Percentiles rank a stretch among this genome's conserved stretches.
phyloP scores from a whole-genome alignment of 2,888 invertebrate species.

The Ochropleura leucogaster region DNA sequence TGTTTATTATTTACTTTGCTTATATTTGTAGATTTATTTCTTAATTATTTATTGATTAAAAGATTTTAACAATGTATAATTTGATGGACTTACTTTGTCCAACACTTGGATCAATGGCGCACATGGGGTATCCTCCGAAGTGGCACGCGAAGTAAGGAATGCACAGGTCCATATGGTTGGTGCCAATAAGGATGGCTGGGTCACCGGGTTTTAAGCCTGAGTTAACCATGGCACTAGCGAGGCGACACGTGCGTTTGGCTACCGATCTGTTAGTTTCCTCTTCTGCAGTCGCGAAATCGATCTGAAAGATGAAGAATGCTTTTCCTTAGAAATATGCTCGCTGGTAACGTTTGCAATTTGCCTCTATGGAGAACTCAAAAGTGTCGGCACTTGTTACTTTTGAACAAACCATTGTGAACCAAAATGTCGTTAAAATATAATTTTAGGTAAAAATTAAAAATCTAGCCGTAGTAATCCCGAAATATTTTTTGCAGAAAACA shows the following conservation, averaged over 20 bases:
- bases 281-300: conserved; percentile 71
- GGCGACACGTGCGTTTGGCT: conserved; percentile 67
- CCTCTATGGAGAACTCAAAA: not conserved
- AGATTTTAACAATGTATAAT: not conserved
- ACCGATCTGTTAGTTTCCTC: conserved; percentile 74
- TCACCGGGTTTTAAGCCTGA: conserved; percentile 73
- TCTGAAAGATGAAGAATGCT: conserved; percentile 46
- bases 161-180: conserved; percentile 73
- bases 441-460: too few relatives aligned
- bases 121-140: conserved; percentile 71
- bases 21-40: not conserved
- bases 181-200: conserved; percentile 71
- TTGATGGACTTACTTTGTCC: conserved; percentile 62
- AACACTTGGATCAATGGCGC: conserved; percentile 71
- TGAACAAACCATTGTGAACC: not conserved
- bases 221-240: conserved; percentile 74
- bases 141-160: conserved; percentile 76
- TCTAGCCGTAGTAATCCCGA: not conserved
- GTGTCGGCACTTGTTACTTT: not conserved
- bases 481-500: not conserved
- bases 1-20: not conserved
- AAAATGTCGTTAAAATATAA: not conserved
- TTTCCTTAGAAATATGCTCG: not conserved
- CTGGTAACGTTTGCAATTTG: not conserved
- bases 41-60: not conserved